Evolutionary conservation across 2,113 vertebrate genomes (phyloP), one percentile per base, ranked within the genome.

Genomic region (Rhinoderma darwinii): DNA sequence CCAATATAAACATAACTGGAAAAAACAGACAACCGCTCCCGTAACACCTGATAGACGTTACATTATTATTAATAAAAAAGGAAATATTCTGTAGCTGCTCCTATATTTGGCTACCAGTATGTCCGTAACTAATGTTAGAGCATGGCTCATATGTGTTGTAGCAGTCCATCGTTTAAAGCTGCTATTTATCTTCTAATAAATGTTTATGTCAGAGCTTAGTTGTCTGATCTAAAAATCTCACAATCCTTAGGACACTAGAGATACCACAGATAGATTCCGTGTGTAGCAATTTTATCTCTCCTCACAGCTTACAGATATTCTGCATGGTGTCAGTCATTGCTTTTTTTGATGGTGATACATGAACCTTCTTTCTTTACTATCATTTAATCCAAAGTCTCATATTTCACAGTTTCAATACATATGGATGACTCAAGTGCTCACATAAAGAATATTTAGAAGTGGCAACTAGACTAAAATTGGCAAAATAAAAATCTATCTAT

Each of bases 261-360:
- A 70, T 20, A 70, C 35, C 22, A 22, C 66, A 18, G 66, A 70
- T 70, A 47, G 9, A 70, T 32, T 32, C 63, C 0, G 30, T 7
- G 5, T 70, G 35, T 20, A 37, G 15, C 17, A 37, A 10, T 32
- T 70, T 70, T 70, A 70, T 70, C 66, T 70, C 32, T 70, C 17
- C 35, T 11, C 20, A 70, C 66, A 70, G 66, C 66, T 70, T 20
- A 70, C 66, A 70, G 66, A 37, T 37, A 35, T 9, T 70, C 66
- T 22, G 66, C 32, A 70, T 37, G 66, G 39, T 37, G 5, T 22
- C 22, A 70, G 66, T 70, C 66, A 70, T 70, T 70, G 32, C 66
- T 70, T 37, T 35, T n/a, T 70, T 70, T 70, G 66, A 70, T 20
- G 32, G 32, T 70, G 66, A 70, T 70, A 22, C 66, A 70, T 70